phyloP scores from a whole-genome alignment of 2,888 invertebrate genomes.

The Diploptera punctata region DNA sequence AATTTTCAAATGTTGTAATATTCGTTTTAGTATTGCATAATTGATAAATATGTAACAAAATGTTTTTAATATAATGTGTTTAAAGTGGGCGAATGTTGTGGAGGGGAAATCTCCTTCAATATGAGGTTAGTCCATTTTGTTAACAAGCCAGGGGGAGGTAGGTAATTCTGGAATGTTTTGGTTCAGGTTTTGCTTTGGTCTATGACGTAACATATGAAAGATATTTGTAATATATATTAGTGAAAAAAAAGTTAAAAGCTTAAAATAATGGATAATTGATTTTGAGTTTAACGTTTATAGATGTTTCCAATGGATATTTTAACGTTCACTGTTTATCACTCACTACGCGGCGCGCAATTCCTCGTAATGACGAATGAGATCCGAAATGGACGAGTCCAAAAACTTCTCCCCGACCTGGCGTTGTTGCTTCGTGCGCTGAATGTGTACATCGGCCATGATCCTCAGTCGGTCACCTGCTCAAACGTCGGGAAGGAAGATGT shows the following conservation, averaged over 20 bases:
- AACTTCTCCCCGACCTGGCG: conserved; percentile 26
- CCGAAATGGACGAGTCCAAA: conserved; percentile 32
- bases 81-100: not conserved
- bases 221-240: not conserved
- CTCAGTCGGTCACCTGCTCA: conserved; percentile 43
- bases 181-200: conserved; percentile 7
- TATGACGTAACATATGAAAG: conserved; percentile 16
- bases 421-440: conserved; percentile 23
- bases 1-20: no score
- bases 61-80: no score
- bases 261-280: not conserved
- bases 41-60: no score
- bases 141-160: not conserved
- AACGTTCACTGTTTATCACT: not conserved
- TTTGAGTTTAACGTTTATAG: not conserved
- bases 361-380: conserved; percentile 34
- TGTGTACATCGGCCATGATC: conserved; percentile 43
- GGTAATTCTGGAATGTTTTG: not conserved
- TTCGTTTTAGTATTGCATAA: no score
- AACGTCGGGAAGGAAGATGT: conserved; percentile 37
- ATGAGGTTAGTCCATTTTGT: conserved; percentile 8
- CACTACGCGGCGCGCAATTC: not conserved
- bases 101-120: conserved; percentile 3
- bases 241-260: not conserved
- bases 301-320: not conserved